Percentiles rank a stretch among this genome's conserved stretches.
Conservation (phyloP, 2,888 invertebrate genomes). For the Abscondita cerata region DNA sequence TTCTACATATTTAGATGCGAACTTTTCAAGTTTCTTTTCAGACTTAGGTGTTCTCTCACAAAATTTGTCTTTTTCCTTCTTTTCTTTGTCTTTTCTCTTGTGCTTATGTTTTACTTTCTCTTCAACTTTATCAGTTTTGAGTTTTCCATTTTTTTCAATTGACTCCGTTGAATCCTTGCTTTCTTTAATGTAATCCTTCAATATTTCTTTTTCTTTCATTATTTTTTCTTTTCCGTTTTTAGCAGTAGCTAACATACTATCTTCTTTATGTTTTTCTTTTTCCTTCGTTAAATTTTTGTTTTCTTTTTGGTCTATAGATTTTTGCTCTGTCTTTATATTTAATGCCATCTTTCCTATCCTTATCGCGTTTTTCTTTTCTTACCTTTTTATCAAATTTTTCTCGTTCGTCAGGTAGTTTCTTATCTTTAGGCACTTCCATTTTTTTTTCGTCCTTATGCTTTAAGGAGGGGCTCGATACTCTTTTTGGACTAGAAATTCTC, state of each 20-base stretch:
- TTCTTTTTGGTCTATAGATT: constrained; percentile 43
- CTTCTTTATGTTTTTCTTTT: constrained; percentile 53
- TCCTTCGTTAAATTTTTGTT: constrained; percentile 35
- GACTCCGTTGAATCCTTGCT: constrained; percentile 52
- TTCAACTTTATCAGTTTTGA: constrained; percentile 52
- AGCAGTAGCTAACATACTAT: constrained; percentile 63
- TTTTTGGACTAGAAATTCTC: constrained; percentile 42
- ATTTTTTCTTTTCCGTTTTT: constrained; percentile 64
- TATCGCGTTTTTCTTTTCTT: constrained; percentile 68
- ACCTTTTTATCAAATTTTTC: constrained; percentile 61
- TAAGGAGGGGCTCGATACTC: constrained; percentile 11
- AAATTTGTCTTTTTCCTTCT: constrained; percentile 61
- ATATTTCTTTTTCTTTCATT: constrained; percentile 56
- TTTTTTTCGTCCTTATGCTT: constrained; percentile 48
- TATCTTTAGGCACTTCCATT: constrained; percentile 50
- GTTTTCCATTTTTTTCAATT: constrained; percentile 48
- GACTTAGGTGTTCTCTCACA: constrained; percentile 47
- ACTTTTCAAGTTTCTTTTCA: constrained; percentile 44
- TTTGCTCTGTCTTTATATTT: constrained; percentile 52
- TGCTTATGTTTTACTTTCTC: constrained; percentile 62
- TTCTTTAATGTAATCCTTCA: constrained; percentile 51
- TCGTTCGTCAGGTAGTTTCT: constrained; percentile 44
- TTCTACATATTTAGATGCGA: constrained; percentile 39
- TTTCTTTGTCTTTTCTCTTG: constrained; percentile 61
- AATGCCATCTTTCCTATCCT: constrained; percentile 61